Evolutionary conservation across 92 coral and sea anemone genomes (phyloP), one percentile per base, ranked within the genome.

Genomic region (Zoanthus sansibaricus): DNA sequence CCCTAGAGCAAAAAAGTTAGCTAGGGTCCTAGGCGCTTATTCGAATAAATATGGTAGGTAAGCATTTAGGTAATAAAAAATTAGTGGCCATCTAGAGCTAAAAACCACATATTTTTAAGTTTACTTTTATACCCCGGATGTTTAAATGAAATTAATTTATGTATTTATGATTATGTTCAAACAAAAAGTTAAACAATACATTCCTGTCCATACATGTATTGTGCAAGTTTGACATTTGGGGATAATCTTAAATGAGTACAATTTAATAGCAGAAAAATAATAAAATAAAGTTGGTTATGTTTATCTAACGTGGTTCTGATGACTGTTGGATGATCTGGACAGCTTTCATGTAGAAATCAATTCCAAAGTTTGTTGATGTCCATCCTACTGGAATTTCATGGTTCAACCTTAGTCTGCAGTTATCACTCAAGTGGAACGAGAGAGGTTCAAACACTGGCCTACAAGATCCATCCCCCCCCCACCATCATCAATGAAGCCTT

Each of bases 381-480:
- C 68, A 76, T 76, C 67, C 67, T 76, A 55, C 67, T 37, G 86
- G 76, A 70, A 55, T 77, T 68, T 79, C 78, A 70, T 54, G 59
- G 76, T 79, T 78, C 77, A 79, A 76, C 73, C 80, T 49, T 37
- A 54, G 52, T 71, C 61, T 79, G 78, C 90, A 87, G 71, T 80
- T 72, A 17, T 69, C 86, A 69, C 79, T 87, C 75, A 79, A 77
- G 59, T 79, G 64, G 55, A 87, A 68, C n/a, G 69, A 68, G 47
- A 77, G 86, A 45, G 90, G 82, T 49, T 75, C 68, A 80, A 87
- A 87, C 83, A 87, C 83, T 79, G 86, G 90, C 64, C 86, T 75
- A 77, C 74, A 86, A 64, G 84, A 59, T 76, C 82, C 90, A 51
- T 78, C 90, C 51, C 51, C 77, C 48, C 76, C 52, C 66, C 80